These are phyloP conservation scores for Camponotus pennsylvanicus DNA, from an alignment of 1,140 invertebrate species.

Conservation along the genomic window DNA sequence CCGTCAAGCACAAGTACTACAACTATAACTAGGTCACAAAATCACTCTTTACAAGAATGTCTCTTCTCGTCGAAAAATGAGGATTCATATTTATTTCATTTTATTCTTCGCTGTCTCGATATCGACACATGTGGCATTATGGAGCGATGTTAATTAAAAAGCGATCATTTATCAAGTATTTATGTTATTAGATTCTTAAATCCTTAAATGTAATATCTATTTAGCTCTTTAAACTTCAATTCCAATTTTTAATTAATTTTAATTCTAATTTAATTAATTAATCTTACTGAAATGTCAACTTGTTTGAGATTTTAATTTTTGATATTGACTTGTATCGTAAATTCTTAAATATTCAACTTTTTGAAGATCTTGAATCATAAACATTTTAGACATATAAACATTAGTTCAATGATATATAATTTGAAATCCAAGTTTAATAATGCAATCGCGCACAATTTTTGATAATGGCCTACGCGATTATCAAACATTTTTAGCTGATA, in stretches of 20 bases:
- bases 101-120: neutral
- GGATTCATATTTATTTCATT: conserved; percentile 15
- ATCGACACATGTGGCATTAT: neutral
- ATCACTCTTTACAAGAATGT: conserved; percentile 39
- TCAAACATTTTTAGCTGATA: conserved; percentile 16
- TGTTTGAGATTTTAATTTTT: no score
- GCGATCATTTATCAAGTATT: neutral
- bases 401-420: neutral
- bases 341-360: neutral
- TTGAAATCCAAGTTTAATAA: neutral
- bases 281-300: no score
- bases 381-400: neutral
- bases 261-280: no score
- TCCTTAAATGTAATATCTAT: neutral
- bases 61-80: neutral
- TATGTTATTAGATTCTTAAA: neutral
- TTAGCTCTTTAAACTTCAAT: neutral
- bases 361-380: neutral
- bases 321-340: no score
- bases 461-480: no score
- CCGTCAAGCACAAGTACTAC: conserved; percentile 52
- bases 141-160: conserved; percentile 38
- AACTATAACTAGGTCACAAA: conserved; percentile 55
- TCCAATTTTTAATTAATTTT: no score
- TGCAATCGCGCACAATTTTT: neutral